Base-by-base conservation (phyloP, 2,797 vertebrate species). In the Ctenopoma multispine region DNA sequence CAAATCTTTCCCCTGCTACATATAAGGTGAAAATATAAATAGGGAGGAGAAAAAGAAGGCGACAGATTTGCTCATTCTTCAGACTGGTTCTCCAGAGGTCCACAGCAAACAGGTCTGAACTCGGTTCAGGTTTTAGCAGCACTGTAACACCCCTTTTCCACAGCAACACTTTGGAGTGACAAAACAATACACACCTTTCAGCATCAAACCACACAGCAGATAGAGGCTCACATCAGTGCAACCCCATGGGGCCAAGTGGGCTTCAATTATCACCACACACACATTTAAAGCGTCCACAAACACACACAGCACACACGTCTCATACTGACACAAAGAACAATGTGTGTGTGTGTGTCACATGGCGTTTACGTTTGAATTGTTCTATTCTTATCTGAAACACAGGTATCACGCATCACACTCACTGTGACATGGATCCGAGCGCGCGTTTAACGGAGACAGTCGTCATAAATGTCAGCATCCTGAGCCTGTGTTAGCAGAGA, bases 111-210 rank as follows among this genome's bases (percentile, higher is more conserved):
- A 95, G 95, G 93, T 95, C 84, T 87, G 77, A 79, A 80, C 80
- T 57, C 0, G 53, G 82, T 72, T 94, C 94, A 93, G 94, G 94
- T 96, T 96, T 96, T 96, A 96, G 95, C 95, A 94, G 95, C 92
- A 86, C 89, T 91, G 94, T 92, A 83, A 90, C 94, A 81, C 78
- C 85, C 58, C 93, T 91, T 75, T 94, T 94, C 94, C 94, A 93
- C 94, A 90, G 92, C 93, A 94, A 92, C 93, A 92, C 79, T 83
- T 87, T 90, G 90, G 94, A 95, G 95, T 94, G 96, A 94, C 96
- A 96, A 96, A 97, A 96, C 95, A 96, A 96, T 94, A 95, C 95
- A 96, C 95, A 97, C 96, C 96, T 96, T 96, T 94, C 94, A 95
- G 94, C 94, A 93, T 92, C 94, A 94, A 96, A 96, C 94, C 96